Evolutionary conservation across 2,888 invertebrate species (phyloP), one percentile per base, ranked within the genome.

Genomic region (Mylabris sibirica): DNA sequence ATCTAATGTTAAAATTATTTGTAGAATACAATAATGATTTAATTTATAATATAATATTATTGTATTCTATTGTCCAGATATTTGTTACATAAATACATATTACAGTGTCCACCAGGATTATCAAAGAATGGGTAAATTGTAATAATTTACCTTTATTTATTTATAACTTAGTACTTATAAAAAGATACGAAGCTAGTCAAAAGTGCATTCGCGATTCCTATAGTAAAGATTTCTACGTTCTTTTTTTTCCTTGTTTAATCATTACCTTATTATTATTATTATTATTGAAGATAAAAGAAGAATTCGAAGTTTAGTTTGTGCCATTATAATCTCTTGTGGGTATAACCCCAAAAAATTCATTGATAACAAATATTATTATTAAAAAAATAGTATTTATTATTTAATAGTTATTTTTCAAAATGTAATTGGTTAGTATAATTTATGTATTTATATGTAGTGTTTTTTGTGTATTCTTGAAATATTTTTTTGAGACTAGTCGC

Each of bases 101-200:
- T 67, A 61, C 71, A 72, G 76, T 68, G 73, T 74, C 71, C 74
- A 72, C 71, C 74, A 75, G 71, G 74, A 71, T 61, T n/a, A 24
- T 57, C 12, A 57, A 35, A 64, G 63, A 69, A 75, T 74, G 75
- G 75, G 77, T 76, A 75, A 24, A 72, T 71, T 72, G 70, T 69
- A 69, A 73, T n/a, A 71, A 77, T 74, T 73, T 76, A 77, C 78
- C 78, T 76, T 76, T 77, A 75, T 75, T 67, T 76, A 76, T 76
- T 76, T 78, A 77, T 75, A 75, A 75, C 69, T 74, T 81, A 81
- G 82, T 84, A 84, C 84, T 84, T 84, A 84, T 78, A 80, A 77
- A 80, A 77, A 81, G 81, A 82, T 84, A 84, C 84, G 84, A 84
- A 84, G 83, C 85, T 85, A 85, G 85, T 85, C 85, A 85, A 82